These are phyloP conservation scores for Pocillopora damicornis DNA, from an alignment of 64 coral and sea anemone species.

Conservation along the genomic window DNA sequence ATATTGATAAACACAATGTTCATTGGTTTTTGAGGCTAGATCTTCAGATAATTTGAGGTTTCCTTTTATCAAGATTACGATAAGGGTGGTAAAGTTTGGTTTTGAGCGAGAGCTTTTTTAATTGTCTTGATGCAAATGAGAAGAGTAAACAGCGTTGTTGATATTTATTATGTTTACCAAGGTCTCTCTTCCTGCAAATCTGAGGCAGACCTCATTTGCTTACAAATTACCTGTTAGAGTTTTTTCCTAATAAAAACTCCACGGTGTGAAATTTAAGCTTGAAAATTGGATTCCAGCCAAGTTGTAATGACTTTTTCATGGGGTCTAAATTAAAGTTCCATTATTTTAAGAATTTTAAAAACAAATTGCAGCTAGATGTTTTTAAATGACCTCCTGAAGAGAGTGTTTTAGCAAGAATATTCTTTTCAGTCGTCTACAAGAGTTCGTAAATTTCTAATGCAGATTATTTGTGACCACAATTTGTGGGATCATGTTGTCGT, in stretches of 20 bases:
- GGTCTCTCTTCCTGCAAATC: not conserved
- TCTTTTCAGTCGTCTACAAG: not conserved
- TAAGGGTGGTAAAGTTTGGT: not conserved
- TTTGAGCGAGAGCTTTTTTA: not conserved
- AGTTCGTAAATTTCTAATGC: not conserved
- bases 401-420: not conserved
- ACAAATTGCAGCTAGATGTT: not conserved
- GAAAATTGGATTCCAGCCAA: not conserved
- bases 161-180: not conserved
- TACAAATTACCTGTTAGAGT: not conserved
- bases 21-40: not conserved
- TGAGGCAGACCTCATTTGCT: not conserved
- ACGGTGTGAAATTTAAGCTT: not conserved
- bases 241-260: not conserved
- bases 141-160: not conserved
- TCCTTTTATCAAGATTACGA: not conserved
- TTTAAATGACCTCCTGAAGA: not conserved
- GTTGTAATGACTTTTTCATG: not conserved
- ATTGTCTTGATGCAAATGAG: not conserved
- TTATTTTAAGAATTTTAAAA: not conserved
- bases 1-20: not conserved
- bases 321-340: not conserved
- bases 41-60: not conserved
- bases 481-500: constrained; percentile 55
- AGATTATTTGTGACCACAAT: not conserved